Base-by-base conservation (phyloP, 1,140 invertebrate species). In the Magallana gigas region DNA sequence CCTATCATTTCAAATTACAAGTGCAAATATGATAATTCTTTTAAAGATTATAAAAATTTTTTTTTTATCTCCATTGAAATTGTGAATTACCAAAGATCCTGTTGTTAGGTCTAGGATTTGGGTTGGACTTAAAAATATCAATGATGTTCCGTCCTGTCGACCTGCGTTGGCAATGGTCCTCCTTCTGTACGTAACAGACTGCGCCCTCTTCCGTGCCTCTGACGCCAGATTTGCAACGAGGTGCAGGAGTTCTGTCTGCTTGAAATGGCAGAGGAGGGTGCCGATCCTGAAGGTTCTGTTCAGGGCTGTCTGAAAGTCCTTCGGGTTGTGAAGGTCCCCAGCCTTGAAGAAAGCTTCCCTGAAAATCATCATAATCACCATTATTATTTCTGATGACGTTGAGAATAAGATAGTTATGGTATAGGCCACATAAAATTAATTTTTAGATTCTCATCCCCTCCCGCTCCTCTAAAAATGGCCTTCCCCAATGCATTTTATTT, bases 271-370 rank as follows among this genome's bases (percentile, higher is more conserved):
- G 11, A 85, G 59, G 1, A 85, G 60, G 5, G 29, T 64, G 7
- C 60, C 29, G 18, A 64, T 29, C 18, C 14, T 16, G 36, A 85
- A 85, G 7, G 83, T 68, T 6, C 60, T 64, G 83, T 85, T 85
- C 36, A 85, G 23, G 1, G 83, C 83, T 1, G 23, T 64, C n/a
- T 68, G 83, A 36, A 85, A 85, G 14, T 57, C n/a, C 14, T 85
- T 85, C 11, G 83, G 29, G 57, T 85, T 85, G 60, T 85, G 18
- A 3, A 85, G n/a, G 48, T 85, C 83, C 3, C 83, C 60, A 48
- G 60, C 23, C 57, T 68, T 85, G 57, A 85, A 85, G 48, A 64
- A 85, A 5, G 83, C 83, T 48, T 64, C 36, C n/a, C 57, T 84
- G 56, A 58, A 84, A 82, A 8, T 60, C 7, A 36, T 36, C 36